Evolutionary conservation across 2,113 vertebrate species (phyloP).

Genomic region (Gorsachius goisagi): DNA sequence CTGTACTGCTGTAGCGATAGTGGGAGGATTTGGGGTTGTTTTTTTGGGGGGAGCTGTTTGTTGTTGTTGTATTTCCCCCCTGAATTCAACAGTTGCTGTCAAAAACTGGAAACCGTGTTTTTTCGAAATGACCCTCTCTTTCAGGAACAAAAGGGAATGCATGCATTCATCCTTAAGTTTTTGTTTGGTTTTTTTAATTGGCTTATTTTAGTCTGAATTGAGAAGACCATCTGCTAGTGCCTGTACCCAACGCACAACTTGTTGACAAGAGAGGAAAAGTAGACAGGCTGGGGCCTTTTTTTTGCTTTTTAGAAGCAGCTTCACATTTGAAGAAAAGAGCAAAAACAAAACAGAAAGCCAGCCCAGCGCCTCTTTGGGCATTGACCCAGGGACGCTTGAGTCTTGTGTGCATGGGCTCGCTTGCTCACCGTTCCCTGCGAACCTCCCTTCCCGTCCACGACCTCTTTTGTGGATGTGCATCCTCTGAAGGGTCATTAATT

Average conservation of each 20-base stretch:
- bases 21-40: not conserved
- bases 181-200: not conserved
- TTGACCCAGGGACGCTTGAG: fast-evolving
- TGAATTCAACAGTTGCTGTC: not conserved
- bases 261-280: not conserved
- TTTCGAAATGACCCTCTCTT: not conserved
- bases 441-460: not conserved
- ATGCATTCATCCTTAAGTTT: not conserved
- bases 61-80: not conserved
- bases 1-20: not conserved
- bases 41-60: not conserved
- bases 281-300: not conserved
- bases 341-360: not conserved
- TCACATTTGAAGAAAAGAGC: not conserved
- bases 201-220: not conserved
- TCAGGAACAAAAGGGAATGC: not conserved
- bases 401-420: not conserved
- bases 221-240: not conserved
- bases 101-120: not conserved
- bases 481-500: slow-evolving; percentile 34
- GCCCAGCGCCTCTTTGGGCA: not conserved
- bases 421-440: not conserved
- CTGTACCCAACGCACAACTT: not conserved
- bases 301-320: not conserved
- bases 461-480: not conserved